These are phyloP conservation scores for Aegithalos caudatus DNA, from an alignment of 2,113 vertebrate species.

Conservation along the genomic window DNA sequence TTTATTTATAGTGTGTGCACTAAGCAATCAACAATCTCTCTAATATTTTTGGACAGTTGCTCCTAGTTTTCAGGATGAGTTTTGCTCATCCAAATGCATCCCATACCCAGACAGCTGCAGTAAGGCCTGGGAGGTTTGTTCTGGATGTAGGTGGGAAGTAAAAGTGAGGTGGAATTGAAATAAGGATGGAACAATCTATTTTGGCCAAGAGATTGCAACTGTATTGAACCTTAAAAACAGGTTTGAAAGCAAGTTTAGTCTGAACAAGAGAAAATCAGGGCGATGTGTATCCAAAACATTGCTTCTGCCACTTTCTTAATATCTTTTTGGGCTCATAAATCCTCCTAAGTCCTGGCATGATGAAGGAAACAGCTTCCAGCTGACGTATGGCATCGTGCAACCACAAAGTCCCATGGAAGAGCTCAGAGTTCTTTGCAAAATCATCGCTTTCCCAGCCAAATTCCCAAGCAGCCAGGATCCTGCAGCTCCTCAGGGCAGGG, in stretches of 20 bases:
- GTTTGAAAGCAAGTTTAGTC: not conserved
- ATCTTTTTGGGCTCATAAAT: not conserved
- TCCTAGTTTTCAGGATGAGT: conserved; percentile 7
- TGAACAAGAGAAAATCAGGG: not conserved
- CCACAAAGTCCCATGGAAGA: not conserved
- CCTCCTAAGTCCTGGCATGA: not conserved
- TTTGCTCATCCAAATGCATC: not conserved
- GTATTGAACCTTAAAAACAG: not conserved
- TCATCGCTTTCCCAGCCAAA: not conserved
- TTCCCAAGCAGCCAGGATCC: not conserved
- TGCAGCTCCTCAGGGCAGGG: not conserved
- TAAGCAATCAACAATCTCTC: not conserved
- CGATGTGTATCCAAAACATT: not conserved
- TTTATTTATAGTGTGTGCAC: not conserved
- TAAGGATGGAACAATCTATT: not conserved
- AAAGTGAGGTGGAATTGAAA: not conserved
- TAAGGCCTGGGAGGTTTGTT: not conserved
- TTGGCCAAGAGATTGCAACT: not conserved
- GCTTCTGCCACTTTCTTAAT: not conserved
- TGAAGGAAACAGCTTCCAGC: not conserved
- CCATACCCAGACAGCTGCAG: not conserved
- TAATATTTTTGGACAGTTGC: conserved; percentile 36
- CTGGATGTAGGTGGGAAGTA: not conserved
- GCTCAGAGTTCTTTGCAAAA: not conserved
- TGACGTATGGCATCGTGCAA: accelerated